Percentiles rank a stretch among this genome's conserved stretches.
Evolutionary conservation across 2,797 vertebrate genomes (phyloP).

Genomic region (Capromys pilorides): DNA sequence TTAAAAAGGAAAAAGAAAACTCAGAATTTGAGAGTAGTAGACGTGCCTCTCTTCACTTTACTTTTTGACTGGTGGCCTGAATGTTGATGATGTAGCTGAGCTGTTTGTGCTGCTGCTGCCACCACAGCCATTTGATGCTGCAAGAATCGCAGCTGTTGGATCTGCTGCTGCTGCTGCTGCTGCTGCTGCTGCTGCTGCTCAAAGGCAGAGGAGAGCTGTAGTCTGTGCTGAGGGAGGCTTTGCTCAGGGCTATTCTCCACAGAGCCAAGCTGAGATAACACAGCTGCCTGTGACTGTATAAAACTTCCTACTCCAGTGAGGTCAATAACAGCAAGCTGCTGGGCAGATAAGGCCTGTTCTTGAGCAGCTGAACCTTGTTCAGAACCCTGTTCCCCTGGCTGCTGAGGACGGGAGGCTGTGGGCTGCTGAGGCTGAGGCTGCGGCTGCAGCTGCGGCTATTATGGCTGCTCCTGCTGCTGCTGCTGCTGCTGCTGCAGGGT

Average conservation of each 20-base stretch:
- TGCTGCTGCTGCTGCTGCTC: constrained; percentile 89
- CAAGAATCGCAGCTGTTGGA: constrained; percentile 99
- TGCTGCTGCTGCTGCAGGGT: constrained; percentile 89
- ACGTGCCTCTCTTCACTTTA: constrained; percentile 94
- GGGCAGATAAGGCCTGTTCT: constrained; percentile 93
- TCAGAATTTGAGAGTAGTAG: constrained; percentile 90
- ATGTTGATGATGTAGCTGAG: constrained; percentile 89
- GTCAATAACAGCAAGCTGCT: constrained; percentile 96
- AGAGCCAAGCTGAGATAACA: constrained; percentile 99
- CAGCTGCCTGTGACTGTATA: constrained; percentile 93
- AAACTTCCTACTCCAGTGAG: constrained; percentile 94
- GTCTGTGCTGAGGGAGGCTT: constrained; percentile 95
- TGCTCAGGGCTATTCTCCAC: constrained; percentile 96
- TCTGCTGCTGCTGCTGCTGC: too few relatives aligned
- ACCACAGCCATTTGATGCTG: constrained; percentile 97
- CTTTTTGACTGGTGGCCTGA: constrained; percentile 98
- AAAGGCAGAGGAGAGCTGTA: constrained; percentile 92
- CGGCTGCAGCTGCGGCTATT: constrained; percentile 89
- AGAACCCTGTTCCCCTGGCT: constrained; percentile 89
- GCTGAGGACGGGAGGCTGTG: too few relatives aligned
- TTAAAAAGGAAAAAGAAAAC: constrained; percentile 52
- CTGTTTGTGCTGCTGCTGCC: constrained; percentile 89
- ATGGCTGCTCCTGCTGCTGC: constrained; percentile 83
- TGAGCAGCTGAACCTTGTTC: constrained; percentile 89
- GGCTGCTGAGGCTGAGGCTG: constrained; percentile 91